phyloP scores from a whole-genome alignment of 2,797 vertebrate species.

The Pangasius djambal region DNA sequence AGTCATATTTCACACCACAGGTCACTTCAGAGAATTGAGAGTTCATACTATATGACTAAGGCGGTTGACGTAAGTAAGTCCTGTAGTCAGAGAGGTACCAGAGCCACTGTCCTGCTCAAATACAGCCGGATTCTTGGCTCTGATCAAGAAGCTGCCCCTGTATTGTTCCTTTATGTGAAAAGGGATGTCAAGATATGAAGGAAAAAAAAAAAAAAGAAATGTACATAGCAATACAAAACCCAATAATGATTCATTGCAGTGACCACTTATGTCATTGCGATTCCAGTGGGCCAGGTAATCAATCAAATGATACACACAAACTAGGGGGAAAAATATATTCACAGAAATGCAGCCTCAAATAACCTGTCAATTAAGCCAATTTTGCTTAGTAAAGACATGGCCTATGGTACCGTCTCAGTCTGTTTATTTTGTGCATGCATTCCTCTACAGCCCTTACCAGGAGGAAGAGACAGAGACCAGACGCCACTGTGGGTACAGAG shows the following conservation, averaged over 20 bases:
- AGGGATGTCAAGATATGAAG: not conserved
- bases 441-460: conserved; percentile 21
- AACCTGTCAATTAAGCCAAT: not conserved
- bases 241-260: not conserved
- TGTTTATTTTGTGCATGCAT: conserved; percentile 42
- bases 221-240: not conserved
- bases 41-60: not conserved
- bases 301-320: not conserved
- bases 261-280: not conserved
- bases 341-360: not conserved
- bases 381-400: not conserved
- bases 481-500: conserved; percentile 44
- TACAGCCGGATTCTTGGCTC: not conserved
- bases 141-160: not conserved
- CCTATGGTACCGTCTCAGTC: not conserved
- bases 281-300: not conserved
- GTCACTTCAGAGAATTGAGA: not conserved
- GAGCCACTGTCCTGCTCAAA: not conserved
- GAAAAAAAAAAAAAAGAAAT: not conserved
- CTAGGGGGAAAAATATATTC: not conserved
- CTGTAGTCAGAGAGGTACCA: not conserved
- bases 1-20: not conserved
- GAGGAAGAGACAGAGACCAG: conserved; percentile 47
- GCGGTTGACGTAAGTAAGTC: not conserved
- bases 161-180: not conserved